phyloP scores from a whole-genome alignment of 1,140 invertebrate genomes.

The Hycleus phaleratus region DNA sequence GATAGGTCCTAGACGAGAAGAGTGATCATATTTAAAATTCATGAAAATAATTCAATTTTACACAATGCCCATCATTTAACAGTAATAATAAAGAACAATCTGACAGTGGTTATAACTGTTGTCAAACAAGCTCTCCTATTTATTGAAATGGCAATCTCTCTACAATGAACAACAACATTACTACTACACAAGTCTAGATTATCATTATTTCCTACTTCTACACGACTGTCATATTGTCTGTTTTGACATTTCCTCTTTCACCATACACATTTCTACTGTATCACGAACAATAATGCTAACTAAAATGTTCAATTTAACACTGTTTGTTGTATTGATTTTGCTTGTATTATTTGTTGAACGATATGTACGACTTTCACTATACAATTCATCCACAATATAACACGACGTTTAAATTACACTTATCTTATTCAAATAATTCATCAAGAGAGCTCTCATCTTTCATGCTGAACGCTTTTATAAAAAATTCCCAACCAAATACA shows the following conservation, averaged over 20 bases:
- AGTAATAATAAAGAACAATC: conserved; percentile 55
- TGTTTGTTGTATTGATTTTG: not conserved
- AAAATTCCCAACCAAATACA: too few species aligned
- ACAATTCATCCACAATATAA: too few species aligned
- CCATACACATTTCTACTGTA: conserved; percentile 56
- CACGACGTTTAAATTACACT: too few species aligned
- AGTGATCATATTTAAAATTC: not conserved
- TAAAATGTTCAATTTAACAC: conserved; percentile 29
- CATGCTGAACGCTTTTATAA: too few species aligned
- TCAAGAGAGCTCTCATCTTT: too few species aligned
- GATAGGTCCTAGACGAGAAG: not conserved
- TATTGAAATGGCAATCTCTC: conserved; percentile 55
- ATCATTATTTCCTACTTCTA: conserved; percentile 37
- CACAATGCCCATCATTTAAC: conserved; percentile 44
- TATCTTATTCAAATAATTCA: too few species aligned
- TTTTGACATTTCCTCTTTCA: conserved; percentile 28
- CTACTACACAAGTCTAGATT: conserved; percentile 28
- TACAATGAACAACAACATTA: conserved; percentile 51
- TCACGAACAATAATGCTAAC: conserved; percentile 62
- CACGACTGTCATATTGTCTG: conserved; percentile 31
- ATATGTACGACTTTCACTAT: too few species aligned
- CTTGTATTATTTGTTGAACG: too few species aligned
- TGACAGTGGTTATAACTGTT: conserved; percentile 55
- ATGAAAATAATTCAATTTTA: too few species aligned
- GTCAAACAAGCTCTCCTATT: conserved; percentile 59